Percentiles rank a stretch among this genome's conserved stretches.
These are phyloP conservation scores for Rhizoglyphus robini DNA, from an alignment of 1,140 invertebrate species.

Conservation along the genomic window DNA sequence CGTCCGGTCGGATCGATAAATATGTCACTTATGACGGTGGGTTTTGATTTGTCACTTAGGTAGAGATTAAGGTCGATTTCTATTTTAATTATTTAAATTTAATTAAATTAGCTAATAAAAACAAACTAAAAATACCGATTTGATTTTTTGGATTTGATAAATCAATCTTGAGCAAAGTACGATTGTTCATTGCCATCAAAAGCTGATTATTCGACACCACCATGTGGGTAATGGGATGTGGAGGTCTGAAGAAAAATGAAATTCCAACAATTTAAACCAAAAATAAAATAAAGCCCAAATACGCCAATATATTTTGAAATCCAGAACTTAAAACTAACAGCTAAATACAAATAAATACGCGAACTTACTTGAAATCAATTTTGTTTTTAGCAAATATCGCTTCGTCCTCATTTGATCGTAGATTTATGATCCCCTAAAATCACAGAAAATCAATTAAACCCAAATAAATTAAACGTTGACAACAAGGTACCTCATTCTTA, in stretches of 20 bases:
- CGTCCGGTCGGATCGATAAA: conserved; percentile 74
- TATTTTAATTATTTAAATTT: conserved; percentile 12
- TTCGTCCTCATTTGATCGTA: conserved; percentile 29
- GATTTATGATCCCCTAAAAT: conserved; percentile 30
- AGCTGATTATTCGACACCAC: conserved; percentile 65
- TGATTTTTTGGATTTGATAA: conserved; percentile 57
- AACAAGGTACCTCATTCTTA: conserved; percentile 4
- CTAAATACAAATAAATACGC: conserved; percentile 32
- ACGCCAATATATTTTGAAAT: no score
- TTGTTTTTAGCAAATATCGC: conserved; percentile 35
- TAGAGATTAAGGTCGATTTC: conserved; percentile 31
- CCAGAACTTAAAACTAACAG: no score
- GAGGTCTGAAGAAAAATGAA: conserved; percentile 59
- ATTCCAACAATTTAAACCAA: conserved; percentile 43
- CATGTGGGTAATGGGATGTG: conserved; percentile 59
- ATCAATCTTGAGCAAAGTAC: conserved; percentile 63
- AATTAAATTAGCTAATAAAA: not conserved
- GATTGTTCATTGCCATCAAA: conserved; percentile 67
- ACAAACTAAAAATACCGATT: conserved; percentile 47
- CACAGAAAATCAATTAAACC: no score
- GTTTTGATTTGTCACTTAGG: conserved; percentile 30
- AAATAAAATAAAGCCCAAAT: no score
- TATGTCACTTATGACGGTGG: conserved; percentile 49
- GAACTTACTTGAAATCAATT: conserved; percentile 35
- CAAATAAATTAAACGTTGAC: no score